phyloP scores from a whole-genome alignment of 2,113 vertebrate genomes.

The Mionectes macconnelli region DNA sequence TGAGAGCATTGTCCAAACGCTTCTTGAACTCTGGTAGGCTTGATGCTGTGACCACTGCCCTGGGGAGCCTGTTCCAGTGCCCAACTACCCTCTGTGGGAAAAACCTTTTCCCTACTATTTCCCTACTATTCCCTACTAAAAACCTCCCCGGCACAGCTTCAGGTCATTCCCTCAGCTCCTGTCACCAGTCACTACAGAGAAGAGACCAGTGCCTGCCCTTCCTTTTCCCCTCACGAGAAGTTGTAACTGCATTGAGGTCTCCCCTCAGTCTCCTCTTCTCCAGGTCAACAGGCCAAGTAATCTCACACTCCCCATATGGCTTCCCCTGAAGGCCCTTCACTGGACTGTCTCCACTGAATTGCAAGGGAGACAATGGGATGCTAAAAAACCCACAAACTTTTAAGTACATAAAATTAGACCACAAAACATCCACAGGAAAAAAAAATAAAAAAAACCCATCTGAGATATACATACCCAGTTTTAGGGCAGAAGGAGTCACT shows the following conservation, averaged over 20 bases:
- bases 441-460: neutral
- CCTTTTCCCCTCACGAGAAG: neutral
- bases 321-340: neutral
- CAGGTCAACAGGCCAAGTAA: neutral
- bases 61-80: neutral
- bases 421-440: neutral
- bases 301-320: neutral
- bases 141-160: neutral
- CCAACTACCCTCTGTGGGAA: neutral
- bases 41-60: neutral
- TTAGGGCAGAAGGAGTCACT: conserved; percentile 91
- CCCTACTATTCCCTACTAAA: too few species aligned
- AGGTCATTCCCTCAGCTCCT: neutral
- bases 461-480: conserved; percentile 83
- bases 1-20: neutral
- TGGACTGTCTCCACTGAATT: neutral
- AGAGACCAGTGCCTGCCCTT: neutral
- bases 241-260: neutral
- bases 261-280: neutral
- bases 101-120: too few species aligned
- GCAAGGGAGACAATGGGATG: neutral
- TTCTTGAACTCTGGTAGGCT: neutral
- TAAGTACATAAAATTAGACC: accelerated
- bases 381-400: neutral
- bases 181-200: too few species aligned